Evolutionary conservation across 2,888 invertebrate species (phyloP), one percentile per base, ranked within the genome.

Genomic region (Neelides folsomi): DNA sequence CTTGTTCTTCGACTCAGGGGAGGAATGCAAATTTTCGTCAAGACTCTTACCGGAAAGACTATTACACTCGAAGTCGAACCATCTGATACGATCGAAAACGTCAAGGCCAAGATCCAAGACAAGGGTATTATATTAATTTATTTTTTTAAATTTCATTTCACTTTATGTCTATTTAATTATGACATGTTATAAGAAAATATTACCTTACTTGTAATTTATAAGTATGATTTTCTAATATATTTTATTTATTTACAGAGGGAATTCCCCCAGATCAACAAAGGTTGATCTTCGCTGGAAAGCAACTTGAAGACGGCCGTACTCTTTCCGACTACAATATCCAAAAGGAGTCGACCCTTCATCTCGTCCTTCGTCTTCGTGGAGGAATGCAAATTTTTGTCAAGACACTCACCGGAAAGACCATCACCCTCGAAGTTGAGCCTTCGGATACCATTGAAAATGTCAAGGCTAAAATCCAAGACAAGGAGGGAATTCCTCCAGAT

Each of bases 341-440:
- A 60, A 78, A 57, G 20, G 57, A 57, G 41, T 88, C 89, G 0
- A 90, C 90, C 0, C 77, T 90, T 54, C 89, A 90, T 70, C 75
- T 90, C 69, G 88, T 88, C 67, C 74, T 89, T 60, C 79, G 92
- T 66, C 78, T 94, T 55, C 79, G 89, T 65, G 95, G 95, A 75
- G 95, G 95, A 18, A 57, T 57, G 57, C 57, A 57, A 47, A 57
- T 57, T 40, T 57, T 57, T 38, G 55, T 57, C 2, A 77, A 77
- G 63, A 77, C 77, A 0, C 63, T 77, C 13, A 77, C 77, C n/a
- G 77, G 77, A 12, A 78, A 78, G 58, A 78, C 77, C 12, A 78
- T 77, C 58, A 76, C 76, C 0, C 63, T 76, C 1, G 75, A 76
- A 66, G 75, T 77, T 1, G 80, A 80, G 66, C 71, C 78, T 5